Evolutionary conservation across 2,888 invertebrate genomes (phyloP), one percentile per base, ranked within the genome.

Genomic region (Papilio demoleus): DNA sequence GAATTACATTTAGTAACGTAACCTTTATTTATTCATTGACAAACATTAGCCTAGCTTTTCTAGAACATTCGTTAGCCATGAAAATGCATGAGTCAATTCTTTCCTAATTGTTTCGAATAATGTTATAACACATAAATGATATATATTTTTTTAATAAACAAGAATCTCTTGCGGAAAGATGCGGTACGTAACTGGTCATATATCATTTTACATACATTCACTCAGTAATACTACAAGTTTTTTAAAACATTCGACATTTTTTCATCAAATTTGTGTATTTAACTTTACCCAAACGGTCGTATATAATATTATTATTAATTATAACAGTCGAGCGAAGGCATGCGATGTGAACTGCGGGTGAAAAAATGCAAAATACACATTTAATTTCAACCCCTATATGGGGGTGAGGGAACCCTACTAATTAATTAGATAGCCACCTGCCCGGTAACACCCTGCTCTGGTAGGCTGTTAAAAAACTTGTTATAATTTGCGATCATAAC

Each of bases 361-460:
- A 85, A 81, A 87, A 91, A 89, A 90, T 90, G 86, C 87, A 88
- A 90, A 89, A 86, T 84, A 88, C 76, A 87, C 87, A 87, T 90
- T 88, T 87, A 87, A 88, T 90, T 89, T 86, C 79, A 84, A 81
- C 87, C 87, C 86, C 85, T 74, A 70, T 74, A 70, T 65, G 72
- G 76, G n/a, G 76, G 77, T 75, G 81, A 79, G 77, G 77, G 81
- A 75, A 73, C 81, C 81, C 84, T 81, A 83, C 82, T 88, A 76
- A 75, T 79, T 89, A 90, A 89, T 88, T 90, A 89, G 84, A 85
- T 81, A 78, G 82, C 87, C 87, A 89, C 91, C 90, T 89, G 88
- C 87, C 78, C 80, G 79, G 79, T 79, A 83, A 83, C 80, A 81
- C 79, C 78, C 79, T 75, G 76, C 76, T 79, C 76, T 75, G 80